A percentile compares a stretch with the other conserved stretches of the same genome.
Evolutionary conservation across 92 coral and sea anemone species (phyloP).

Genomic region (Virgularia gustaviana): DNA sequence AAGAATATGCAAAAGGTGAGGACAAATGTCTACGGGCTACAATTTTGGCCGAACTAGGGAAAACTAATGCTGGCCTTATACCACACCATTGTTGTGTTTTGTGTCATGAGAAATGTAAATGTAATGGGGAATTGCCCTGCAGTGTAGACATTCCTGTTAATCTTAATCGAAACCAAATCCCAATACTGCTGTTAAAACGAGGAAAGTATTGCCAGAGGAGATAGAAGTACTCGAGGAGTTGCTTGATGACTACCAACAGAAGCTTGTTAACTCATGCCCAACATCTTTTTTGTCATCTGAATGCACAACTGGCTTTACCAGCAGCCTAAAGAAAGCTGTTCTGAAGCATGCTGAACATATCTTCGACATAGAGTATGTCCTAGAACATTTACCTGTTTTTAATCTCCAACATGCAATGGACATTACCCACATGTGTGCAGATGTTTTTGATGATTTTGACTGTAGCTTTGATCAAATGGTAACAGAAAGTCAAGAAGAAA

Average conservation of each 20-base stretch:
- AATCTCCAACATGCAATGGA: constrained; percentile 47
- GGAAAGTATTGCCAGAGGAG: constrained; percentile 10
- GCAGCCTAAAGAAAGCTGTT: constrained; percentile 11
- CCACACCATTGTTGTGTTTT: constrained; percentile 33
- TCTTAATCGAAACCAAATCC: background rate
- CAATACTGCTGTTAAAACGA: background rate
- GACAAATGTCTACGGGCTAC: constrained; percentile 42
- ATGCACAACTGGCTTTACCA: constrained; percentile 37
- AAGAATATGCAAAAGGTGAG: constrained; percentile 36
- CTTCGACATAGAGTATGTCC: constrained; percentile 37
- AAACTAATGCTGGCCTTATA: background rate
- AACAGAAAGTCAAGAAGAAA: background rate
- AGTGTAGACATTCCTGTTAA: constrained; percentile 9
- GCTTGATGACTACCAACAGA: constrained; percentile 37
- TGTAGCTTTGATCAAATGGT: constrained; percentile 14
- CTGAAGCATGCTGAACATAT: constrained; percentile 34
- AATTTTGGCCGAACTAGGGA: background rate
- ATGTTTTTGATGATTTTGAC: constrained; percentile 47
- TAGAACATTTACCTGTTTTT: constrained; percentile 44
- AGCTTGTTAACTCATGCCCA: constrained; percentile 16
- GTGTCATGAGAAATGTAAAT: constrained; percentile 35
- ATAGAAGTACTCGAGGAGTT: constrained; percentile 47
- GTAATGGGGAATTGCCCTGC: constrained; percentile 21
- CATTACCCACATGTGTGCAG: constrained; percentile 46
- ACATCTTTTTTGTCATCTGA: constrained; percentile 44